Base-by-base conservation (phyloP, 1,140 invertebrate species). In the Ooceraea biroi region DNA sequence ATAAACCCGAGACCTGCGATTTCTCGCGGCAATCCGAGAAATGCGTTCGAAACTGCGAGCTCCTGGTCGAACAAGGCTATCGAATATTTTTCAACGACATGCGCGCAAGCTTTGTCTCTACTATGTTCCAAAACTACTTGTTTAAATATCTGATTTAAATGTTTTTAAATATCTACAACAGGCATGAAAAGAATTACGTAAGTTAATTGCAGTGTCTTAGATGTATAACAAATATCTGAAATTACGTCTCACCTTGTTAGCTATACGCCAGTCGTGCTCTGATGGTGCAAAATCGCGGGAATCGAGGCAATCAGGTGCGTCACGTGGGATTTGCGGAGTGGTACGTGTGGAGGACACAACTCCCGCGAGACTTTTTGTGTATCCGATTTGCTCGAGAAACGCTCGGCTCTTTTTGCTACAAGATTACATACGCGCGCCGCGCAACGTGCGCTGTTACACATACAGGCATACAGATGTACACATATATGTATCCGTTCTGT, bases 1-100 rank as follows among this genome's bases (percentile, higher is more conserved):
- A 90, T 91, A 90, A 91, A 91, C 85, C 85, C 66, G 77, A 90
- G 86, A 92, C 25, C 90, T 88, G 86, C 90, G 72, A 91, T 91
- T 85, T 84, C 73, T 60, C 72, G 36, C 36, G 86, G 25, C 76
- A 88, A 88, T 88, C 58, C 65, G 5, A 14, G 30, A 69, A 50
- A 76, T 72, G 73, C 44, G 19, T 30, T 58, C n/a, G n/a, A 14
- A 19, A 85, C 50, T 44, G 71, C 87, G 11, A 57, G 58, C 14
- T 65, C 48, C 57, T 52, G 41, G 52, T 71, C 66, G 52, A 44
- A 57, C 25, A 11, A 71, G 27, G 73, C 41, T 63, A 78, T 86
- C 52, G 65, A 46, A 36, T 58, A 74, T 72, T 78, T 61, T 46
- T 25, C 7, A 48, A 57, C 19, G 50, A 55, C 3, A 48, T 12